phyloP scores from a whole-genome alignment of 2,113 vertebrate species.

The Echinops telfairi region DNA sequence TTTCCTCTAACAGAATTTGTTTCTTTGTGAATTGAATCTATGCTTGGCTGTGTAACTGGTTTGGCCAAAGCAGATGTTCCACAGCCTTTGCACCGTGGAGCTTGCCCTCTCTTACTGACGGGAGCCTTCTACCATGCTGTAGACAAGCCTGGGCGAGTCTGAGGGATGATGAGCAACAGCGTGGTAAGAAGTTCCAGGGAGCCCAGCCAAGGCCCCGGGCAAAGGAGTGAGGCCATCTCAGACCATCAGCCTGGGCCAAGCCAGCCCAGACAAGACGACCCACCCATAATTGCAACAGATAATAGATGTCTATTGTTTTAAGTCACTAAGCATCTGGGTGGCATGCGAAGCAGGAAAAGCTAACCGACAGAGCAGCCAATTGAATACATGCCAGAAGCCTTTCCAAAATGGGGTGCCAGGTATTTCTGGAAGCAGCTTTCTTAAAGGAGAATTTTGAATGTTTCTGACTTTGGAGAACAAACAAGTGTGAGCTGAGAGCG shows the following conservation, averaged over 20 bases:
- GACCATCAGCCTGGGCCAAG: background rate
- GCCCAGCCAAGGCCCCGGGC: background rate
- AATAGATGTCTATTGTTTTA: background rate
- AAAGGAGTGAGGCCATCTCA: background rate
- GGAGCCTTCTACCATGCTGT: background rate
- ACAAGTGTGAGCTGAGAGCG: background rate
- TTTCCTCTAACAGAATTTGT: background rate
- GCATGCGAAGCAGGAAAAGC: background rate
- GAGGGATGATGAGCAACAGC: background rate
- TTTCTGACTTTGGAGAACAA: background rate
- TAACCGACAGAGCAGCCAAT: background rate
- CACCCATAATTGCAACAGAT: background rate
- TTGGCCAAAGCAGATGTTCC: background rate
- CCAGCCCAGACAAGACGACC: background rate
- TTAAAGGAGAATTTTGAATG: background rate
- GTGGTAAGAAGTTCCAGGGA: background rate
- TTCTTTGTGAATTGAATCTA: background rate
- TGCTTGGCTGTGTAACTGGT: background rate
- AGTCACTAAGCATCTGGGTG: background rate
- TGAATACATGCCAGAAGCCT: background rate
- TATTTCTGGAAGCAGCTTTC: background rate
- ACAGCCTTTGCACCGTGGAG: background rate
- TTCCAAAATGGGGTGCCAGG: background rate
- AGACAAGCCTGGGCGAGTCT: background rate
- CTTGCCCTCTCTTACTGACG: background rate